A percentile compares a stretch with the other conserved stretches of the same genome.
Conservation (phyloP, 2,888 invertebrate species). For the Phaonia tiefii region DNA sequence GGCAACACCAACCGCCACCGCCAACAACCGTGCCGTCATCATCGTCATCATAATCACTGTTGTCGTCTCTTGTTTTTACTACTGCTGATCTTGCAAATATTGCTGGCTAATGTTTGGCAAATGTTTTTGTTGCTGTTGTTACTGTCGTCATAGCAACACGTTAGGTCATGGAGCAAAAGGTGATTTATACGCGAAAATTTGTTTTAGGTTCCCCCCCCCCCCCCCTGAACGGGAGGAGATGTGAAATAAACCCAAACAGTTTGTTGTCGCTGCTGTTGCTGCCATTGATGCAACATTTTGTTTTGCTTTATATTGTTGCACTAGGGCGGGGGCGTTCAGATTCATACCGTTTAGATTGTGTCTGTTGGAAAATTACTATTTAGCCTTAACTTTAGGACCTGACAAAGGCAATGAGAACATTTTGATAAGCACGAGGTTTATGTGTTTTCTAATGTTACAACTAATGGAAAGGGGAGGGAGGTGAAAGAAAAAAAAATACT, state of each 20-base stretch:
- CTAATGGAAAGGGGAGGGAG: background rate
- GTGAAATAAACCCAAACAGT: constrained; percentile 56
- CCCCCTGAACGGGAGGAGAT: too few species aligned
- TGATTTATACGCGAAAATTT: constrained; percentile 68
- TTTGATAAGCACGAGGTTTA: constrained; percentile 59
- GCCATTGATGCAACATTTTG: background rate
- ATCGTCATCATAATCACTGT: constrained; percentile 59
- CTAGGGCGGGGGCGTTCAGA: constrained; percentile 64
- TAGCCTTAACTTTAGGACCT: constrained; percentile 47
- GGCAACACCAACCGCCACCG: constrained; percentile 4
- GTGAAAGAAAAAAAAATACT: background rate
- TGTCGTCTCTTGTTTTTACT: constrained; percentile 61
- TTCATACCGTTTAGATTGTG: constrained; percentile 48
- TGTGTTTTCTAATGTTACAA: constrained; percentile 39
- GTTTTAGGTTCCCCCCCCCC: constrained; percentile 63
- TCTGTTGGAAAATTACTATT: constrained; percentile 52
- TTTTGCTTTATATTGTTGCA: constrained; percentile 55
- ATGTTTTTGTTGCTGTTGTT: constrained; percentile 60
- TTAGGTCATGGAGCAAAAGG: constrained; percentile 68
- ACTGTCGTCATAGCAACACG: constrained; percentile 63
- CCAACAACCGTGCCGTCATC: constrained; percentile 1
- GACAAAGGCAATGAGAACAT: constrained; percentile 59
- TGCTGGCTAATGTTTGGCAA: constrained; percentile 44
- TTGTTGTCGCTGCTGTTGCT: constrained; percentile 31
- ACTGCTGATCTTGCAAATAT: constrained; percentile 45